These are phyloP conservation scores for Orthosia gothica DNA, from an alignment of 2,888 invertebrate species.

Conservation along the genomic window DNA sequence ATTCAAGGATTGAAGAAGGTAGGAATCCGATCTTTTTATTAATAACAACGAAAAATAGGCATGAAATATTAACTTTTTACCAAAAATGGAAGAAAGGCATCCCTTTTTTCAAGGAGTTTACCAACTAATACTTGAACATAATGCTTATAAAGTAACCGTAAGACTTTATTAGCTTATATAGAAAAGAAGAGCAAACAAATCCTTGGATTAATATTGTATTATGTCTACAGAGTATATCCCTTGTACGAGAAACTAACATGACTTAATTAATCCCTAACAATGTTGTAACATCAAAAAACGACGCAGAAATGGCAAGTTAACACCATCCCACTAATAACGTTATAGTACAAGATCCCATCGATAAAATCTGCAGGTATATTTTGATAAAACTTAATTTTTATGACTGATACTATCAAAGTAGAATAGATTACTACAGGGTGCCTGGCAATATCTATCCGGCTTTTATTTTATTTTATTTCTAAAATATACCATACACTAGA, in stretches of 20 bases:
- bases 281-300: background rate
- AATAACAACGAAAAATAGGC: background rate
- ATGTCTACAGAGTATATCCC: slow-evolving; percentile 9
- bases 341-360: too few relatives aligned
- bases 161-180: slow-evolving; percentile 13
- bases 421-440: too few relatives aligned
- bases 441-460: too few relatives aligned
- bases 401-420: too few relatives aligned
- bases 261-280: slow-evolving; percentile 26
- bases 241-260: slow-evolving; percentile 43
- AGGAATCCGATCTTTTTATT: slow-evolving; percentile 43
- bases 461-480: too few relatives aligned
- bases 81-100: slow-evolving; percentile 5
- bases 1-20: slow-evolving; percentile 96
- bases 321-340: background rate
- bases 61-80: background rate
- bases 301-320: background rate
- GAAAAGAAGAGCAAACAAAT: slow-evolving; percentile 21
- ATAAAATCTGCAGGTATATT: too few relatives aligned
- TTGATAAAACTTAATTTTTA: too few relatives aligned
- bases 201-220: slow-evolving; percentile 11
- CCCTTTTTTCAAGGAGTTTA: background rate
- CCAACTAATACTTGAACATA: slow-evolving; percentile 9
- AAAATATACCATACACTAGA: too few relatives aligned
- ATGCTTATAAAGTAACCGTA: slow-evolving; percentile 12